Evolutionary conservation across 1,140 invertebrate species (phyloP).

Genomic region (Polypedilum vanderplanki): DNA sequence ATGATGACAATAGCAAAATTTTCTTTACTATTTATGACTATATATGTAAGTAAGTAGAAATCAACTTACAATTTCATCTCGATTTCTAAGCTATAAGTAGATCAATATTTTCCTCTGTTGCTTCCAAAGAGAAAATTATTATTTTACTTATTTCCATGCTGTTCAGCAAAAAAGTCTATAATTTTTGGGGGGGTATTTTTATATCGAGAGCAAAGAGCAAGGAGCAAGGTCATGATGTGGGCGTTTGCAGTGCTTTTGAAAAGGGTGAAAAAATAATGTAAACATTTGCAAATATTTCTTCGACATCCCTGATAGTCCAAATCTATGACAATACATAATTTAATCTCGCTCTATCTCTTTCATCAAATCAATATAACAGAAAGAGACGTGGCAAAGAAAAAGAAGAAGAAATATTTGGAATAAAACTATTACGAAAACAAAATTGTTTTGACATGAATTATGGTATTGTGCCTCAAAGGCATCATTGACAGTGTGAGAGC

Average conservation of each 20-base stretch:
- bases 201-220: no score
- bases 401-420: no score
- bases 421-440: not conserved
- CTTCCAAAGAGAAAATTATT: not conserved
- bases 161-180: not conserved
- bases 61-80: not conserved
- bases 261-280: no score
- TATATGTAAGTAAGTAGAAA: not conserved
- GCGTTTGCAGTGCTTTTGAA: no score
- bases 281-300: not conserved
- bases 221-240: no score
- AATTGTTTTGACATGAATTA: not conserved
- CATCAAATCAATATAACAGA: not conserved
- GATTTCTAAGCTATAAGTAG: not conserved
- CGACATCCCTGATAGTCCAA: not conserved
- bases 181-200: no score
- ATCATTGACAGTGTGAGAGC: not conserved
- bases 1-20: constrained; percentile 5
- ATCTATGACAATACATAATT: not conserved
- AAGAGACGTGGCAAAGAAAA: not conserved
- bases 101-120: constrained; percentile 7
- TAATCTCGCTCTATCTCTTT: not conserved
- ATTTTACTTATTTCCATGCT: not conserved
- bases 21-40: no score
- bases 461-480: not conserved